Base-by-base conservation (phyloP, 2,888 invertebrate species). In the Pollenia griseotomentosa region DNA sequence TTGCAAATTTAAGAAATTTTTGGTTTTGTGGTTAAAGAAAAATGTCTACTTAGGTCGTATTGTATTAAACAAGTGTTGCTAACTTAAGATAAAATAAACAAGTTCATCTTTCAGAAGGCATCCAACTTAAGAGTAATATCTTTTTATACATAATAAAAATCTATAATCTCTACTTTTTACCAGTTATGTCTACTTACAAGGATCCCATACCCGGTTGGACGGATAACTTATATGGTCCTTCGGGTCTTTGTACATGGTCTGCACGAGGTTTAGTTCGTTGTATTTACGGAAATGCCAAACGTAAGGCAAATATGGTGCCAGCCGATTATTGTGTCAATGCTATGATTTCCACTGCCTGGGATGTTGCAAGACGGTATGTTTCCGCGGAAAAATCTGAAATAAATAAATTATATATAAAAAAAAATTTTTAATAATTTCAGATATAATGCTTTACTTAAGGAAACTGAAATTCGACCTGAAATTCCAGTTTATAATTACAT, bases 271-370 rank as follows among this genome's bases (percentile, higher is more conserved):
- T 93, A 85, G 91, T 94, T 71, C 94, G 92, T 88, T 92, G 93
- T 89, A 93, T 94, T 89, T 92, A 92, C 89, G 94, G 94, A 40
- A 90, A 90, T 86, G 89, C 91, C 33, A 90, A 90, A 81, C 91
- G 91, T 87, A 92, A 91, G 88, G 93, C 94, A 53, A 94, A 94
- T 89, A 90, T 94, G 89, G 92, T 93, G 73, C 94, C 94, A 86
- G 94, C 91, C 83, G 94, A 94, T 92, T 94, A 93, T 89, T 93
- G 93, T 91, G 93, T 93, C 82, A 94, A 94, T 91, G 94, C 94
- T 78, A 93, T 94, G 91, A 93, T 94, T 90, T 92, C 93, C 48
- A 89, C 91, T 89, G 93, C 93, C 75, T 94, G 94, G 94, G 94
- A 94, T 89, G 91, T 93, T 63, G 90, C 92, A 80, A 90, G 91